Evolutionary conservation across 2,797 vertebrate genomes (phyloP), one percentile per base, ranked within the genome.

Genomic region (Alca torda): DNA sequence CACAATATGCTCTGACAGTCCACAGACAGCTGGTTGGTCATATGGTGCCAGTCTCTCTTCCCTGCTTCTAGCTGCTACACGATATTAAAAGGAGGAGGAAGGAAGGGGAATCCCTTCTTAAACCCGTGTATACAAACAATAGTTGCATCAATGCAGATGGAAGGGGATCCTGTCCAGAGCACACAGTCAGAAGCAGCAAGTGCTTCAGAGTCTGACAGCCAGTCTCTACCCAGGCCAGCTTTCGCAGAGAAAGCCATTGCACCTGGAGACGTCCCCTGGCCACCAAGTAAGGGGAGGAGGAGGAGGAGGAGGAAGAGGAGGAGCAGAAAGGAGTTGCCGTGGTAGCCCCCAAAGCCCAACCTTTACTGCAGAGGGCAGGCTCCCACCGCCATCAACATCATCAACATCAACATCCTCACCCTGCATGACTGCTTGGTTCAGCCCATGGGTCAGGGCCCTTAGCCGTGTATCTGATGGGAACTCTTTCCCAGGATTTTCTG

Each of bases 21-120:
- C 90, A 31, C 92, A 93, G 92, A 96, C 94, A 96, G 93, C 93
- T 89, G 94, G 88, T 57, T 95, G 93, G 83, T 96, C 86, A 92
- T 87, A 94, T 93, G 93, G 95, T 83, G 88, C 86, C 80, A 74
- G 84, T 75, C 63, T 93, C 75, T 94, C 54, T 57, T 94, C 65
- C 54, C 31, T 59, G 78, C 90, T 94, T 95, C 41, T 84, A 91
- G 90, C 54, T 93, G 81, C 92, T 33, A 77, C 90, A 45, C 1
- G 10, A 21, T 78, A 92, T 85, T 93, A 91, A 97, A 95, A 78
- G 61, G 69, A 94, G 61, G 30, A 79, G 69, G 68, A 91, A 89
- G 64, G 82, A 89, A 89, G 53, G 72, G 84, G 91, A 96, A 94
- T 39, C 59, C 54, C 63, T 73, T 59, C 90, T 85, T 83, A 74